Evolutionary conservation across 2,888 invertebrate genomes (phyloP).

Genomic region (Sesia apiformis): DNA sequence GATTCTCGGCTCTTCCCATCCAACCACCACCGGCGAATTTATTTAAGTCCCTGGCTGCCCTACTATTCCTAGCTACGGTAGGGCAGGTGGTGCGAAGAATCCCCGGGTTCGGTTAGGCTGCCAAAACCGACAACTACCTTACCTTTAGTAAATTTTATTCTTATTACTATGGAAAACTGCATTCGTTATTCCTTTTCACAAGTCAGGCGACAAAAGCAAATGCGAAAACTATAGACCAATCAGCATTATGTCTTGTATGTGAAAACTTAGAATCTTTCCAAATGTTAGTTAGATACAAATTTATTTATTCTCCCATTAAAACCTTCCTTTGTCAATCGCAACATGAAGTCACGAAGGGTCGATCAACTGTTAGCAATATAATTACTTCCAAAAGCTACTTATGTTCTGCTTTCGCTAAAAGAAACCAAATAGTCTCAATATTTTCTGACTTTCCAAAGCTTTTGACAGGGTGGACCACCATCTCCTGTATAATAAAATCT

Average conservation of each 20-base stretch:
- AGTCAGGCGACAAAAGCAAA: slow-evolving; percentile 3
- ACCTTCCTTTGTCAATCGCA: slow-evolving; percentile 3
- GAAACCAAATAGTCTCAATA: slow-evolving; percentile 3
- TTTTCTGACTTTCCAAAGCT: slow-evolving; percentile 5
- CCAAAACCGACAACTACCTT: too few species aligned
- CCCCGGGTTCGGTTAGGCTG: too few species aligned
- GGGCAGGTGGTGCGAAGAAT: too few species aligned
- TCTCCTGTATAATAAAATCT: slow-evolving; percentile 2
- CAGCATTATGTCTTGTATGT: slow-evolving; percentile 5
- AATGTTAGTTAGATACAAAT: not conserved
- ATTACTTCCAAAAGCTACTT: slow-evolving; percentile 5
- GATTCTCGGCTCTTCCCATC: too few species aligned
- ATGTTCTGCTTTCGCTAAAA: slow-evolving; percentile 1
- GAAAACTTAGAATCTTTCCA: slow-evolving; percentile 8
- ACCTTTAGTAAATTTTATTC: not conserved
- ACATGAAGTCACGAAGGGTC: slow-evolving; percentile 8
- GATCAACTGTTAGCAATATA: slow-evolving; percentile 10
- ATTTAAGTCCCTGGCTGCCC: too few species aligned
- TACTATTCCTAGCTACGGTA: too few species aligned
- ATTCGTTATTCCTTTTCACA: slow-evolving; percentile 6
- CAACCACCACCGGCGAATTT: too few species aligned
- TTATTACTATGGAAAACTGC: slow-evolving; percentile 7
- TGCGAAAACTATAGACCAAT: slow-evolving; percentile 8
- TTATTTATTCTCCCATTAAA: slow-evolving; percentile 3
- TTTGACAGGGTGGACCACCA: slow-evolving; percentile 8